Conservation (phyloP, 1,140 invertebrate genomes). For the Vollenhovia emeryi region DNA sequence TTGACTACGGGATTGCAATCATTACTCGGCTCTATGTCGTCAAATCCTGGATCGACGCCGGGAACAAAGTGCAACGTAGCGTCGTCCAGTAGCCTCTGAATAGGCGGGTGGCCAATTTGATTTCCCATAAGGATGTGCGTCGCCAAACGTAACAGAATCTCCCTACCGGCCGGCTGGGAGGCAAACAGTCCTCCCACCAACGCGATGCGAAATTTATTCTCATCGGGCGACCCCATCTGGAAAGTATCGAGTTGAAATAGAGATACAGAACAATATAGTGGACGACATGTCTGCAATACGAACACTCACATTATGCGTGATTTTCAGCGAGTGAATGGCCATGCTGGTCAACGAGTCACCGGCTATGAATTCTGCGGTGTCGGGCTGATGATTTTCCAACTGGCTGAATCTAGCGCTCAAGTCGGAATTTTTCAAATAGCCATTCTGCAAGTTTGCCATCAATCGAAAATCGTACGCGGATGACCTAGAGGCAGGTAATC, state of each 20-base stretch:
- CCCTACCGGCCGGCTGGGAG: conserved; percentile 93
- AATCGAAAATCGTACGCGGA: conserved; percentile 81
- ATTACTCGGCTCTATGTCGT: conserved; percentile 81
- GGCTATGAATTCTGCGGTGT: conserved; percentile 87
- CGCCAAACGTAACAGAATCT: conserved; percentile 93
- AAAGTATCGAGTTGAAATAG: conserved; percentile 18
- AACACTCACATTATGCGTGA: conserved; percentile 87
- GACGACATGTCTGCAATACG: not conserved
- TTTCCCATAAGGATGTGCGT: conserved; percentile 92
- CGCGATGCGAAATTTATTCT: conserved; percentile 92
- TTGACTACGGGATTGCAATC: conserved; percentile 84
- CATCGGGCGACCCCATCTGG: conserved; percentile 90
- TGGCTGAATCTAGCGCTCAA: conserved; percentile 88
- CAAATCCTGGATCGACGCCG: conserved; percentile 87
- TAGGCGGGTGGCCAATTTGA: conserved; percentile 87
- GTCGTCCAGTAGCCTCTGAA: conserved; percentile 88
- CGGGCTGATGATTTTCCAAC: conserved; percentile 88
- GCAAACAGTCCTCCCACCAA: conserved; percentile 94
- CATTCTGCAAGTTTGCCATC: conserved; percentile 75
- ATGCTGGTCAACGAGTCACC: conserved; percentile 87
- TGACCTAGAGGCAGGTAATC: conserved; percentile 73
- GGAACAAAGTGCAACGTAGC: conserved; percentile 94
- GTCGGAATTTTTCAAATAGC: conserved; percentile 86
- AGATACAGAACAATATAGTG: not conserved
- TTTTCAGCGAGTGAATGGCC: conserved; percentile 88